Conservation (phyloP, 2,797 vertebrate species). For the Cryptoprocta ferox region DNA sequence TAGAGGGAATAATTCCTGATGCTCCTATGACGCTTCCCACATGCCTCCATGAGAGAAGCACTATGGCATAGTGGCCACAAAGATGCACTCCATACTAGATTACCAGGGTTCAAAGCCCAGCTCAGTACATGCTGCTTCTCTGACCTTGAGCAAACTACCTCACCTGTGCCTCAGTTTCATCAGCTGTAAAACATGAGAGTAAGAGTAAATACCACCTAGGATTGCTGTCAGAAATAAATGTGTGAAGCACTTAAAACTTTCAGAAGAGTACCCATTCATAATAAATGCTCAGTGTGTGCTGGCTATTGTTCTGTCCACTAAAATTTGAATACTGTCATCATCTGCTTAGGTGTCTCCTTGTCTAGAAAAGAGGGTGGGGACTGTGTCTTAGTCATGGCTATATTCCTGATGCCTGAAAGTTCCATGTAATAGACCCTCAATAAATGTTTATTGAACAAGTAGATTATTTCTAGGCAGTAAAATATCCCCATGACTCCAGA, state of each 20-base stretch:
- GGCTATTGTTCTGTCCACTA: conserved; percentile 23
- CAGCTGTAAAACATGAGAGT: background rate
- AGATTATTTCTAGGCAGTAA: conserved; percentile 59
- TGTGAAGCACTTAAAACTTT: background rate
- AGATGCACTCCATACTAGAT: background rate
- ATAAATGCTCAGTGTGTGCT: background rate
- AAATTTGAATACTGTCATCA: conserved; percentile 41
- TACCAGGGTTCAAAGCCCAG: background rate
- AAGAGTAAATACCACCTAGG: background rate
- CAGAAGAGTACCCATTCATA: background rate
- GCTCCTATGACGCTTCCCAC: background rate
- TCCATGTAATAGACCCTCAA: background rate
- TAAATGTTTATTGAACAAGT: conserved; percentile 68
- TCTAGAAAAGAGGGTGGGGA: conserved; percentile 49
- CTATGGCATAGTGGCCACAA: background rate
- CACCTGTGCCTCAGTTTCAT: background rate
- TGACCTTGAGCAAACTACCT: background rate
- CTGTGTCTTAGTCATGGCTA: conserved; percentile 25
- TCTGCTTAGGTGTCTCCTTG: background rate
- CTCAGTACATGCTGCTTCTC: background rate
- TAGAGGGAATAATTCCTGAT: background rate
- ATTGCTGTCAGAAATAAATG: background rate
- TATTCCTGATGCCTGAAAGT: conserved; percentile 22
- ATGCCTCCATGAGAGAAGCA: background rate
- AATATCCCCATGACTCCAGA: conserved; percentile 47